Evolutionary conservation across 2,888 invertebrate species (phyloP).

Genomic region (Poecilobothrus nobilitatus): DNA sequence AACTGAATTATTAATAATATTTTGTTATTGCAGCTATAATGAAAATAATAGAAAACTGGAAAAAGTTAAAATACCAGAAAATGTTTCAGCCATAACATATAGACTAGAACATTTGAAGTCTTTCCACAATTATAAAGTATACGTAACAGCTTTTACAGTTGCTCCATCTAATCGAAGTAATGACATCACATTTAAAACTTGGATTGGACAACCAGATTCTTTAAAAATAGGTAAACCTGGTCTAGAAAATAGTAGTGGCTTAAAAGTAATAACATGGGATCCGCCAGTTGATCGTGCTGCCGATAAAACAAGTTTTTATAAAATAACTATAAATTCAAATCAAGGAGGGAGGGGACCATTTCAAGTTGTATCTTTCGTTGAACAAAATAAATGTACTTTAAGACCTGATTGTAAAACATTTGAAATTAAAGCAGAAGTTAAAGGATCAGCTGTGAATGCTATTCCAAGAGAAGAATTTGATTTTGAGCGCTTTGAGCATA

Average conservation of each 20-base stretch:
- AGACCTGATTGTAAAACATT: conserved; percentile 21
- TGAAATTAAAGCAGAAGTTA: neutral
- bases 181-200: conserved; percentile 49
- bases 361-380: conserved; percentile 24
- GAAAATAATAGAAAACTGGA: conserved; percentile 15
- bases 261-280: conserved; percentile 42
- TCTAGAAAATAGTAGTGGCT: neutral
- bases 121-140: conserved; percentile 60
- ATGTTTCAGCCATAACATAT: conserved; percentile 25
- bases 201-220: conserved; percentile 47
- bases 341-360: neutral
- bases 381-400: conserved; percentile 25
- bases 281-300: conserved; percentile 47
- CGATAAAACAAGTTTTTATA: conserved; percentile 50
- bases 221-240: neutral
- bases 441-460: conserved; percentile 40
- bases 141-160: conserved; percentile 62
- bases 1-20: neutral
- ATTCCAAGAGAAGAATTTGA: conserved; percentile 19
- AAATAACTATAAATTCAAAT: conserved; percentile 37
- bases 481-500: conserved; percentile 18
- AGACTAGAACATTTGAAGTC: conserved; percentile 45
- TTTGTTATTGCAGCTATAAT: conserved; percentile 19
- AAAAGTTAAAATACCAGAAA: conserved; percentile 14
- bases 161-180: conserved; percentile 54